Evolutionary conservation across 1,140 invertebrate genomes (phyloP), one percentile per base, ranked within the genome.

Genomic region (Drosophila parabipectinata): DNA sequence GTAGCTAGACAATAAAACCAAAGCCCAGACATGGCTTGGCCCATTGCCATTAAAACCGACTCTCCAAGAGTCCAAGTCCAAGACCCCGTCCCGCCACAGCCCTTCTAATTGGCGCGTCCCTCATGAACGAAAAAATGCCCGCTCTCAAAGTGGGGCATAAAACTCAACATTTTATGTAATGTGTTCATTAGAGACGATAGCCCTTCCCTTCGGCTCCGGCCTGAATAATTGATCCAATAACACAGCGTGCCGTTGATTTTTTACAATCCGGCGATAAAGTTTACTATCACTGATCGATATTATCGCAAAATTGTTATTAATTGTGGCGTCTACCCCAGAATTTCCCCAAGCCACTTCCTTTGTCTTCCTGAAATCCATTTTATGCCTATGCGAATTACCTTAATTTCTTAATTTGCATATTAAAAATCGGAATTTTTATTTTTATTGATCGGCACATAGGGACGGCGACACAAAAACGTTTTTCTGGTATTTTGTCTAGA

Each of bases 301-400:
- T 88, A 87, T 88, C 75, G 82, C 83, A 69, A 87, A 87, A 83
- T 88, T 79, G 67, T 87, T 87, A 87, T 83, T 87, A 88, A 87
- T 87, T 83, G 80, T 34, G 53, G 48, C 54, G 44, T 26, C 53
- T 30, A 41, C 1, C 14, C 18, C 26, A 60, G 62, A 61, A 60
- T 79, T 67, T 58, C 26, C 47, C 50, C 61, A 67, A 61, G 64
- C 45, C 57, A 63, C 67, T 75, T 56, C 60, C 53, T 63, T 81
- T 71, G 67, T 84, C 71, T 64, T 12, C 24, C 44, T 24, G 32
- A 28, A n/a, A n/a, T 18, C 7, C 2, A 24, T 50, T 72, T 72
- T 47, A 71, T 59, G 28, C 15, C 54, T 10, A 72, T 53, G 69
- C 48, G 53, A 73, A 74, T 37, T 44, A 54, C 41, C 37, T 72